Conservation (phyloP, 2,888 invertebrate species). For the Agonopterix subpropinquella region DNA sequence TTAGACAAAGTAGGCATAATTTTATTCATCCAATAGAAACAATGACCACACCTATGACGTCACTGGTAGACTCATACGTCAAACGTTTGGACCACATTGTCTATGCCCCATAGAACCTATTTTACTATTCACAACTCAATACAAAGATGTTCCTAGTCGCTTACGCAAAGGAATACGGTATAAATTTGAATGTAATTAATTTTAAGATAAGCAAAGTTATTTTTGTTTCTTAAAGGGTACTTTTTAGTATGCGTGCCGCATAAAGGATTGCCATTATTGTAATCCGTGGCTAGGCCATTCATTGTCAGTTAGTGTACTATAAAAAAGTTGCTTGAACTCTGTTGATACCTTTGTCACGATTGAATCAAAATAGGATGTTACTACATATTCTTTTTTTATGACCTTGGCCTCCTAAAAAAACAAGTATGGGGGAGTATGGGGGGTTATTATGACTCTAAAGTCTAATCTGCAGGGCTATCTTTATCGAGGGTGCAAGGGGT, state of each 20-base stretch:
- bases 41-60: background rate
- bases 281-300: slow-evolving; percentile 14
- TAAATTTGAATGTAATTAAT: background rate
- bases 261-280: slow-evolving; percentile 2
- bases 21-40: background rate
- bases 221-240: slow-evolving; percentile 2
- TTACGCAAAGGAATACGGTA: background rate
- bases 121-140: too few relatives aligned
- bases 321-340: slow-evolving; percentile 6
- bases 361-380: slow-evolving; percentile 5
- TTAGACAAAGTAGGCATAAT: too few relatives aligned
- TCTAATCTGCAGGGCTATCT: too few relatives aligned
- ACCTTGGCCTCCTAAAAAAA: too few relatives aligned
- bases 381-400: too few relatives aligned
- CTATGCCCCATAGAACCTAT: too few relatives aligned
- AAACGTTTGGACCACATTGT: too few relatives aligned
- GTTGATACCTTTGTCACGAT: slow-evolving; percentile 11
- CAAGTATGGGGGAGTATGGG: too few relatives aligned
- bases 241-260: slow-evolving; percentile 12
- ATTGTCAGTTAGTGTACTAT: slow-evolving; percentile 19
- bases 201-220: background rate
- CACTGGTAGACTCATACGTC: too few relatives aligned
- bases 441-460: too few relatives aligned
- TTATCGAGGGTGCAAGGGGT: too few relatives aligned
- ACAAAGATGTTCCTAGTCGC: background rate